Conservation (phyloP, 2,797 vertebrate species). For the Linurgus olivaceus region DNA sequence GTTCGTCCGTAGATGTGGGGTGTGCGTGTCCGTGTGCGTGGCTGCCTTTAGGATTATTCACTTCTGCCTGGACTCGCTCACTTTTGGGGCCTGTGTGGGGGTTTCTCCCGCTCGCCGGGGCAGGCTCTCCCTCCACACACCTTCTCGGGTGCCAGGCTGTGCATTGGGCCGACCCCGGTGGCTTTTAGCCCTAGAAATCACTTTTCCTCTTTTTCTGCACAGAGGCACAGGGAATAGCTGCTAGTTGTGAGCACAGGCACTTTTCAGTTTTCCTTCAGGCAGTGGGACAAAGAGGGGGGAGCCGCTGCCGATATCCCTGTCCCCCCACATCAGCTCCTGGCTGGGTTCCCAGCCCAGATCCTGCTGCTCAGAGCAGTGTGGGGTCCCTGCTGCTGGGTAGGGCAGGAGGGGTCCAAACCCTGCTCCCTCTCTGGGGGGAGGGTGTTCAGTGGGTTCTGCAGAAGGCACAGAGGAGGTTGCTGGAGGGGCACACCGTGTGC, state of each 20-base stretch:
- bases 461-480: not conserved
- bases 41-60: not conserved
- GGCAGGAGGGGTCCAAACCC: not conserved
- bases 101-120: not conserved
- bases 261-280: not conserved
- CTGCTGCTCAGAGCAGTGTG: not conserved
- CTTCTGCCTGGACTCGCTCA: not conserved
- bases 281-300: not conserved
- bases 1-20: not conserved
- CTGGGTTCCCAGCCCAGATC: not conserved
- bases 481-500: not conserved
- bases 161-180: not conserved
- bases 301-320: not conserved
- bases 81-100: not conserved
- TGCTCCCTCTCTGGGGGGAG: not conserved
- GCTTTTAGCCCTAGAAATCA: not conserved
- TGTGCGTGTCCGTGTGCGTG: not conserved
- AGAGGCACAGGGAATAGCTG: constrained; percentile 29
- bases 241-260: constrained; percentile 40
- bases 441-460: not conserved
- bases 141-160: not conserved
- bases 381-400: not conserved
- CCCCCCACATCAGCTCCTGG: not conserved
- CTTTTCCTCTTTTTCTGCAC: not conserved
- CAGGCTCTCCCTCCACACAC: not conserved